Percentiles rank a stretch among this genome's conserved stretches.
These are phyloP conservation scores for Helleia helle DNA, from an alignment of 2,888 invertebrate species.

Conservation along the genomic window DNA sequence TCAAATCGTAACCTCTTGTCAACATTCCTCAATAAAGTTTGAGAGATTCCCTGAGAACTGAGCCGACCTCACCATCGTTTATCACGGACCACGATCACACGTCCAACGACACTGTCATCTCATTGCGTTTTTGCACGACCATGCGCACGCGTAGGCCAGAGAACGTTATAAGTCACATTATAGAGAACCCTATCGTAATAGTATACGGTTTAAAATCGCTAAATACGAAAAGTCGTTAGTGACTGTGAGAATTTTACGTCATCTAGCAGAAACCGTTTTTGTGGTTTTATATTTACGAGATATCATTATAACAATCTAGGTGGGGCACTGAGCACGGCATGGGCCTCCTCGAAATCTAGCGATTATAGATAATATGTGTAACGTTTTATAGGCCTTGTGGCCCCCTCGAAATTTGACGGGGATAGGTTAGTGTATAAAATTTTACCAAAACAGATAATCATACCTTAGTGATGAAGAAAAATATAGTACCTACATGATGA, in stretches of 20 bases:
- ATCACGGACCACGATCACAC: conserved; percentile 30
- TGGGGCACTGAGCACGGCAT: too few relatives aligned
- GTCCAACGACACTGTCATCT: conserved; percentile 48
- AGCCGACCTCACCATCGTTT: conserved; percentile 24
- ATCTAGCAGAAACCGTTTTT: conserved; percentile 19
- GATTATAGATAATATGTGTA: too few relatives aligned
- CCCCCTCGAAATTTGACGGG: too few relatives aligned
- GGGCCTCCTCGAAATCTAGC: too few relatives aligned
- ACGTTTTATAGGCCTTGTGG: too few relatives aligned
- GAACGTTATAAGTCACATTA: conserved; percentile 16
- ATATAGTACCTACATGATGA: too few relatives aligned
- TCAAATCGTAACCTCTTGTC: too few relatives aligned
- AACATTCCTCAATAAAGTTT: too few relatives aligned
- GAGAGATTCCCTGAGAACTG: conserved; percentile 17
- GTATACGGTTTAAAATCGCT: background rate
- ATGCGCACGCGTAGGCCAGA: conserved; percentile 11
- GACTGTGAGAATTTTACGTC: conserved; percentile 29
- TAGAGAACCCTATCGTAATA: background rate
- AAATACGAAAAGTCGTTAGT: background rate
- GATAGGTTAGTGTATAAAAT: too few relatives aligned
- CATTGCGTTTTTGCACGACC: conserved; percentile 65
- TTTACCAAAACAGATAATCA: too few relatives aligned
- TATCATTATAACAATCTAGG: too few relatives aligned
- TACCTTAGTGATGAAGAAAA: too few relatives aligned
- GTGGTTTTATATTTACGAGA: background rate